Evolutionary conservation across 2,113 vertebrate genomes (phyloP), one percentile per base, ranked within the genome.

Genomic region (Lepus europaeus): DNA sequence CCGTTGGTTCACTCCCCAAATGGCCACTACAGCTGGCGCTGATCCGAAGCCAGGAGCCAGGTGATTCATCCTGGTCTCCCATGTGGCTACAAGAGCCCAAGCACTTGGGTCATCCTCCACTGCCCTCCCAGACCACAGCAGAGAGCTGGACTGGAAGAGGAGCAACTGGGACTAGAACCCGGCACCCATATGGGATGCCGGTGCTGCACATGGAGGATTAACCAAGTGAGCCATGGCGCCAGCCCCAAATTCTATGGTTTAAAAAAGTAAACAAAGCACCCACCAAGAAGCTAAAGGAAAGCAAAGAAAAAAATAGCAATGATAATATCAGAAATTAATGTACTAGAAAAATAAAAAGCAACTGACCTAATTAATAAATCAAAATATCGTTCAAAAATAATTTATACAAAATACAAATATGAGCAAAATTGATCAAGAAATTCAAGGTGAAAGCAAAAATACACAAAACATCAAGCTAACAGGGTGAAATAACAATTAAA

Each of bases 401-500:
- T 63, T 63, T 73, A 20, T 72, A 12, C 39, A 59, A 63, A 87
- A 87, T 72, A 51, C 23, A 81, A 68, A 61, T 19, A 19, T 66
- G 79, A 85, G 39, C 25, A 64, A 66, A 79, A 78, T 89, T 78
- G 51, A 63, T 73, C 17, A 93, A 53, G 23, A 53, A 85, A 66
- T 86, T 2, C 20, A 56, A 49, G 33, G 33, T 85, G 70, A 79
- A 85, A 66, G n/a, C 19, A 45, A n/a, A 86, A 51, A 86, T 51
- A 59, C 1, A 33, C 45, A 73, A 25, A 69, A 33, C 56, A 80
- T 73, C 7, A 23, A 90, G 2, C 80, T n/a, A 45, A 12, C n/a
- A 72, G 51, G n/a, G 33, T 22, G 13, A 86, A 80, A 80, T 73
- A 14, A 36, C n/a, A 90, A 59, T 64, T 89, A 76, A 78, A 90